Percentiles rank a stretch among this genome's conserved stretches.
phyloP scores from a whole-genome alignment of 1,140 invertebrate species.

The Thalassaphorura encarpata region DNA sequence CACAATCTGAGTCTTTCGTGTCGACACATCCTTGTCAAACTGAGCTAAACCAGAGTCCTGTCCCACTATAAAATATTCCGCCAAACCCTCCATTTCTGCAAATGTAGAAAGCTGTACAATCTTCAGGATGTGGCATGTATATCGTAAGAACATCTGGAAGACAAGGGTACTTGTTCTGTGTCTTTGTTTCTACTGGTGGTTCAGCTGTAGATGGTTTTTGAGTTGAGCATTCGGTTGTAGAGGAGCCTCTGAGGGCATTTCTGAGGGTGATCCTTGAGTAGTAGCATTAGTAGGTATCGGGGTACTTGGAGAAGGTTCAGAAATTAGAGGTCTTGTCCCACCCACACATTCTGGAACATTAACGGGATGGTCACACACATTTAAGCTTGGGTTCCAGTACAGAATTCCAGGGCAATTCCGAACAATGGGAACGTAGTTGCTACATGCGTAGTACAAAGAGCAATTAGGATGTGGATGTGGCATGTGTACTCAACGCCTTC shows the following conservation, averaged over 20 bases:
- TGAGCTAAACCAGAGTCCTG: not conserved
- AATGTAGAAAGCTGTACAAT: not conserved
- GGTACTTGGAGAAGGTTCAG: not conserved
- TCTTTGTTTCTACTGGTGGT: not conserved
- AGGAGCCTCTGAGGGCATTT: not conserved
- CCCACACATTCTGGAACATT: not conserved
- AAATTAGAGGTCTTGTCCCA: not conserved
- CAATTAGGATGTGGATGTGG: not conserved
- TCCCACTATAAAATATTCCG: not conserved
- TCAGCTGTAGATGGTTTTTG: not conserved
- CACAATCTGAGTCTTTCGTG: not conserved
- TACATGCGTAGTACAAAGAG: not conserved
- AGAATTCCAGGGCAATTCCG: not conserved
- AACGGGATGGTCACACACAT: not conserved
- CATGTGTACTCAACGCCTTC: no score
- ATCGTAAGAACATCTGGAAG: not conserved
- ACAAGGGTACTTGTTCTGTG: not conserved
- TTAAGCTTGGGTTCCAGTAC: not conserved
- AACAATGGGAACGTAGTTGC: not conserved
- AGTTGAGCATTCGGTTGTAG: not conserved
- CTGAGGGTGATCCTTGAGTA: not conserved
- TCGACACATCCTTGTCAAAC: not conserved
- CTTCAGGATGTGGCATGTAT: not conserved
- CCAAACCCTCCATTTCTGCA: not conserved
- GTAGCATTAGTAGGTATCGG: no score